Evolutionary conservation across 1,140 invertebrate species (phyloP).

Genomic region (Tetragnatha versicolor): DNA sequence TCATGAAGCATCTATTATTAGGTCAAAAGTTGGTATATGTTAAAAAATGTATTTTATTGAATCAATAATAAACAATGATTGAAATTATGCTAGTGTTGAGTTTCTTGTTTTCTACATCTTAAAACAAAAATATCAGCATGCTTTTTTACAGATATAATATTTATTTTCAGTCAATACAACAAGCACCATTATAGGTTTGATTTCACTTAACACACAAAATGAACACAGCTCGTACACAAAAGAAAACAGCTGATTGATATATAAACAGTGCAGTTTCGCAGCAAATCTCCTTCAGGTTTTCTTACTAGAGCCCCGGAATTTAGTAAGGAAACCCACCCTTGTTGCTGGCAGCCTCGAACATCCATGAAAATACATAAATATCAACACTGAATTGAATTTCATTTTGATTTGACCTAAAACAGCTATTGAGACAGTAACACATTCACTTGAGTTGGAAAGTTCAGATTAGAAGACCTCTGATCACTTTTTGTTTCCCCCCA

Average conservation of each 20-base stretch:
- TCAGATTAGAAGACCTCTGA: too few species aligned
- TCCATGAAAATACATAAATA: not conserved
- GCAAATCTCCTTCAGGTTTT: constrained; percentile 14
- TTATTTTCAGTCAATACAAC: constrained; percentile 21
- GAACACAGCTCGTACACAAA: not conserved
- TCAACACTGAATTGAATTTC: not conserved
- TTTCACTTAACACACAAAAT: constrained; percentile 8
- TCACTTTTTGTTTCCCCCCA: too few species aligned
- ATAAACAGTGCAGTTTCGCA: constrained; percentile 5
- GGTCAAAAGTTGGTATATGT: too few species aligned
- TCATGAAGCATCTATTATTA: too few species aligned
- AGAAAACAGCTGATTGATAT: not conserved
- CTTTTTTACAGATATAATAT: constrained; percentile 21
- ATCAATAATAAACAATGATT: too few species aligned
- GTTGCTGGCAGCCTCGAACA: not conserved
- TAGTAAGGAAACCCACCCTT: constrained; percentile 26
- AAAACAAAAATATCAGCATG: too few species aligned
- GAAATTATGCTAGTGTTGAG: too few species aligned
- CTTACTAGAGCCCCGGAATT: constrained; percentile 38
- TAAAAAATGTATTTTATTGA: too few species aligned
- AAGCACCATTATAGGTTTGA: constrained; percentile 32
- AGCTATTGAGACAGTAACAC: too few species aligned
- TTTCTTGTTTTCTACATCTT: too few species aligned
- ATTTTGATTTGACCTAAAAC: too few species aligned
- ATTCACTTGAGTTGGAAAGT: too few species aligned